Conservation (phyloP, 2,888 invertebrate species). For the Polyploca ridens region DNA sequence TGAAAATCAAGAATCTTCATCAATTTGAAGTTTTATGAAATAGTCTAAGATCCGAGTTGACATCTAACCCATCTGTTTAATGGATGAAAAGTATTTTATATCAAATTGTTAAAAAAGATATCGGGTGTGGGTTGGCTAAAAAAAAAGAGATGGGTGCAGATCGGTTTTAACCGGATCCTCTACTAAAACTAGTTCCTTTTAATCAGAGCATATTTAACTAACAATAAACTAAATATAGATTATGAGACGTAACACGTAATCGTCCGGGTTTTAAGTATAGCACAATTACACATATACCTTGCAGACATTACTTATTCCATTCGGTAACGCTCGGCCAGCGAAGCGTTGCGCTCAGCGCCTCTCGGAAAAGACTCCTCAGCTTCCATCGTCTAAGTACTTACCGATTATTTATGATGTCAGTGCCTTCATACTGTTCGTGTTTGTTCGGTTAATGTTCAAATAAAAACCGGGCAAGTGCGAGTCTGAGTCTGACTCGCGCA, state of each 20-base stretch:
- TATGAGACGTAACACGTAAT: slow-evolving; percentile 18
- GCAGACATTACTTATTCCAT: slow-evolving; percentile 59
- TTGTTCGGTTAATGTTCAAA: not conserved
- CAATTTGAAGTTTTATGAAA: too few species aligned
- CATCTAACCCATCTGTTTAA: too few species aligned
- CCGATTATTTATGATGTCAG: not conserved
- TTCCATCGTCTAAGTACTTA: slow-evolving; percentile 32
- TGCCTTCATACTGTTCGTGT: not conserved
- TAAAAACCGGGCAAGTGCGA: not conserved
- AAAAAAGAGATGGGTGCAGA: too few species aligned
- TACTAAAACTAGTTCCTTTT: too few species aligned
- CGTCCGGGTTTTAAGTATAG: not conserved
- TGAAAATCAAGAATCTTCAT: too few species aligned
- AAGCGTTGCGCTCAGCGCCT: slow-evolving; percentile 62
- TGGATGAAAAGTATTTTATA: too few species aligned
- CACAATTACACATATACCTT: slow-evolving; percentile 39
- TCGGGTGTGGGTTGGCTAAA: too few species aligned
- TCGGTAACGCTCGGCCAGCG: slow-evolving; percentile 72
- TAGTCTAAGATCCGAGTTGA: too few species aligned
- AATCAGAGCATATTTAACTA: not conserved
- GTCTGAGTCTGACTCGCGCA: not conserved
- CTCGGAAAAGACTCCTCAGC: slow-evolving; percentile 48
- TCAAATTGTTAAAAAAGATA: too few species aligned
- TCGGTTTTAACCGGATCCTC: too few species aligned
- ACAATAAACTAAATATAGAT: slow-evolving; percentile 23